A percentile compares a stretch with the other conserved stretches of the same genome.
Conservation (phyloP, 2,113 vertebrate species). For the Trematomus loennbergii region DNA sequence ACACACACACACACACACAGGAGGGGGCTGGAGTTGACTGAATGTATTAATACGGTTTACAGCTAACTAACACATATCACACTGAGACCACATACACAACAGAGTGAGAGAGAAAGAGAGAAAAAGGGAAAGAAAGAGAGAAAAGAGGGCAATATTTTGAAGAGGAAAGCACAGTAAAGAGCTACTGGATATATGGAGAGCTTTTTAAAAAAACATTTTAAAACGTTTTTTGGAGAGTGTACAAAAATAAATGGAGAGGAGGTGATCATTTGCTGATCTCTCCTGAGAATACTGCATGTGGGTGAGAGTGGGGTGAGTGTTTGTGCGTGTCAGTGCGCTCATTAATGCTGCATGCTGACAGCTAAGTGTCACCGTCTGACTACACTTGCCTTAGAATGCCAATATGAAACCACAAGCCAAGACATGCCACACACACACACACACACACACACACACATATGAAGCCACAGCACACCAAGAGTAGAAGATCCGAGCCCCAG, state of each 20-base stretch:
- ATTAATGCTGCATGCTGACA: slow-evolving; percentile 81
- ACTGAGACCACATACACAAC: slow-evolving; percentile 39
- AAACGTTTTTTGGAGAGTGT: slow-evolving; percentile 14
- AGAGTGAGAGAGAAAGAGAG: slow-evolving; percentile 1
- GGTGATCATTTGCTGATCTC: slow-evolving; percentile 66
- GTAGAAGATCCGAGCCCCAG: slow-evolving; percentile 55
- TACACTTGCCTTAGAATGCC: slow-evolving; percentile 71
- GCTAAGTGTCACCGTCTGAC: slow-evolving; percentile 77
- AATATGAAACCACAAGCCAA: slow-evolving; percentile 71
- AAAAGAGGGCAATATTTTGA: background rate
- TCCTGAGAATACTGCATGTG: slow-evolving; percentile 42
- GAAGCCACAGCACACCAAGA: slow-evolving; percentile 47
- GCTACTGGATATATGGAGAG: background rate
- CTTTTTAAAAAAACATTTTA: slow-evolving; percentile 15
- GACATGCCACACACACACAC: slow-evolving; percentile 26
- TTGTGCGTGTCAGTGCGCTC: slow-evolving; percentile 72
- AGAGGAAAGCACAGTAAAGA: background rate
- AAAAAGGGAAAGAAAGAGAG: background rate
- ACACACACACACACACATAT: slow-evolving; percentile 28
- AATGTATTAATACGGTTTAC: slow-evolving; percentile 75
- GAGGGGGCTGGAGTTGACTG: slow-evolving; percentile 45
- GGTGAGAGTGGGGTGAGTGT: slow-evolving; percentile 57
- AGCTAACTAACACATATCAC: slow-evolving; percentile 63
- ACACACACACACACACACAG: background rate
- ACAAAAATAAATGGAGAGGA: slow-evolving; percentile 54